Evolutionary conservation across 2,113 vertebrate genomes (phyloP).

Genomic region (Pollimyrus isidori): DNA sequence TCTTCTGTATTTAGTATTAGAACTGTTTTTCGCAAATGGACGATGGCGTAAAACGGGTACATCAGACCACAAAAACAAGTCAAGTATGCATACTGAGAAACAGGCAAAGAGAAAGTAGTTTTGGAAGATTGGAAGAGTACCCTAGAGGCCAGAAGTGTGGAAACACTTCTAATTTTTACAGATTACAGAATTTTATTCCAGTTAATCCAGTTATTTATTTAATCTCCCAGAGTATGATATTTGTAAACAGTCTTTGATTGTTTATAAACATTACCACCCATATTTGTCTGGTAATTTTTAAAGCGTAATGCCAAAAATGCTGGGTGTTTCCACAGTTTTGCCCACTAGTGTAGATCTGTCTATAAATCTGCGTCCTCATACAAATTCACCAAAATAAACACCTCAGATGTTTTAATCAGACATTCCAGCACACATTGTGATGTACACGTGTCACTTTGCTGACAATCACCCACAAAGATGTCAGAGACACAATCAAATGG

Average conservation of each 20-base stretch:
- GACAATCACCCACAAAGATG: conserved; percentile 23
- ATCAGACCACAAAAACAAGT: not conserved
- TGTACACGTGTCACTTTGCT: not conserved
- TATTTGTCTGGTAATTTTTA: not conserved
- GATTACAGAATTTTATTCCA: not conserved
- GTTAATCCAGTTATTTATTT: not conserved
- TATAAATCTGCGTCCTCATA: not conserved
- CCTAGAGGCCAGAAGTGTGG: not conserved
- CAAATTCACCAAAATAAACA: not conserved
- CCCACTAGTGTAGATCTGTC: not conserved
- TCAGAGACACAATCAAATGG: conserved; percentile 12
- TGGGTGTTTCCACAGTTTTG: not conserved
- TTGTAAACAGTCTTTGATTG: not conserved
- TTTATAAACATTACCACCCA: not conserved
- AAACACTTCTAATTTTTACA: not conserved
- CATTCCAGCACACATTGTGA: not conserved
- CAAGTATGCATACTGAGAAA: not conserved
- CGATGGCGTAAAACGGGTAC: not conserved
- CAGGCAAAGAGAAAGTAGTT: not conserved
- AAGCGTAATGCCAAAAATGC: not conserved
- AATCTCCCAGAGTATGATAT: not conserved
- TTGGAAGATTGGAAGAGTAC: not conserved
- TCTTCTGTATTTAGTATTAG: not conserved
- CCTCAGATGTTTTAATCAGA: not conserved
- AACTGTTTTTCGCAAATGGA: not conserved